These are phyloP conservation scores for Rhinatrema bivittatum DNA, from an alignment of 2,797 vertebrate species.

Conservation along the genomic window DNA sequence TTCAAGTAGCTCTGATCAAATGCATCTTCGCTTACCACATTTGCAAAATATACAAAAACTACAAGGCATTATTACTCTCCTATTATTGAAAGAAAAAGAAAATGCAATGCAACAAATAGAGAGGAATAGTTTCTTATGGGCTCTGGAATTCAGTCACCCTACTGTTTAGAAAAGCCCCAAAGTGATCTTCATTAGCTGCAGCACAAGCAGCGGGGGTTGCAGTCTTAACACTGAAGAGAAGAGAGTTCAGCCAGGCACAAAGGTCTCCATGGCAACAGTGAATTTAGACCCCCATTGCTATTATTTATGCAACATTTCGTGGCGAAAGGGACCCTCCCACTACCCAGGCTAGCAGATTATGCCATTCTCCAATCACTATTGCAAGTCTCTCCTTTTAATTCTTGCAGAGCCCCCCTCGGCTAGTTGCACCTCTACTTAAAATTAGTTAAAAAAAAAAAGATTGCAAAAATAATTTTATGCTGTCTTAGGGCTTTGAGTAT, in stretches of 20 bases:
- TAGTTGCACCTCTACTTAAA: not conserved
- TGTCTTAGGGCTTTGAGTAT: not conserved
- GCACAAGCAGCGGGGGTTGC: slow-evolving; percentile 39
- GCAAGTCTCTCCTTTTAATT: slow-evolving; percentile 24
- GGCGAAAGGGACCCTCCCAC: slow-evolving; percentile 79
- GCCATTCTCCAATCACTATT: slow-evolving; percentile 47
- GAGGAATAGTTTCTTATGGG: no score
- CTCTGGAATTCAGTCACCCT: no score
- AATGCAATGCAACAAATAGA: no score
- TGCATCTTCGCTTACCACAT: not conserved
- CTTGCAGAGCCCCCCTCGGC: slow-evolving; percentile 5
- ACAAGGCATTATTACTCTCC: no score
- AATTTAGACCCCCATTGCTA: slow-evolving; percentile 76
- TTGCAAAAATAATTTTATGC: not conserved
- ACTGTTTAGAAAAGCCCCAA: slow-evolving; percentile 20
- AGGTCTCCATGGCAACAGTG: slow-evolving; percentile 90
- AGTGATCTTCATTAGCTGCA: slow-evolving; percentile 26
- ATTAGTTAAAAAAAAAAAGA: no score
- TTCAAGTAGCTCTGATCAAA: not conserved
- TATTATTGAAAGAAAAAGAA: no score
- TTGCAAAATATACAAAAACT: no score
- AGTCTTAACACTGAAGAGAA: slow-evolving; percentile 52
- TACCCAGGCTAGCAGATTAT: slow-evolving; percentile 56
- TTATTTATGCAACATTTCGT: slow-evolving; percentile 87
- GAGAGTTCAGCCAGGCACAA: slow-evolving; percentile 83